Evolutionary conservation across 1,140 invertebrate genomes (phyloP), one percentile per base, ranked within the genome.

Genomic region (Monochamus saltuarius): DNA sequence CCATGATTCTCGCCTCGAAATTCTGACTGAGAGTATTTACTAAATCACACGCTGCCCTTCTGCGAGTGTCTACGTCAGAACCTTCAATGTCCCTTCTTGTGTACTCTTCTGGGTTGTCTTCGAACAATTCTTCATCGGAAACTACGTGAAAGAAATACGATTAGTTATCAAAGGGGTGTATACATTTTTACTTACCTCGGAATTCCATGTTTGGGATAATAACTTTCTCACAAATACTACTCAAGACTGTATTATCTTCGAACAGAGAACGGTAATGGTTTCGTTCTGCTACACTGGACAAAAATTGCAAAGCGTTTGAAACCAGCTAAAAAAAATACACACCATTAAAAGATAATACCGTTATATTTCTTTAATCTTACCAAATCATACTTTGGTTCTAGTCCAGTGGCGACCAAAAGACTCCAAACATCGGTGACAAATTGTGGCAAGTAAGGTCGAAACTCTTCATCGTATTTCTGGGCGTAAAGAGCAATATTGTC

Each of bases 131-230:
- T 78, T 94, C 89, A 80, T 99, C 97, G 0, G 91, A 90, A 53
- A 87, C 92, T 94, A 54, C 6, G 6, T 29, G 22, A 29, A 2
- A 29, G 22, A 51, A 51, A 56, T n/a, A 36, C n/a, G 8, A 52
- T 38, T 34, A 51, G n/a, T n/a, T 34, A 38, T 38, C 8, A 34
- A 22, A 34, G 9, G 9, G 7, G 29, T 22, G 8, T 14, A 9
- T 9, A 22, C 3, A 34, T n/a, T 14, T 39, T 54, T 22, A 67
- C 65, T 75, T 80, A 92, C 90, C 84, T 84, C 96, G 82, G 66
- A 99, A 96, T 77, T 97, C 89, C 86, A 99, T 95, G 77, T 99
- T 99, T 0, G 97, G 96, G 64, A 99, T 95, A 73, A 99, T 92
- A 14, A 99, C 92, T 81, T 98, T 97, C 75, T 98, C 92, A 78